Conservation (phyloP, 2,888 invertebrate species). For the Melanostoma scalare region DNA sequence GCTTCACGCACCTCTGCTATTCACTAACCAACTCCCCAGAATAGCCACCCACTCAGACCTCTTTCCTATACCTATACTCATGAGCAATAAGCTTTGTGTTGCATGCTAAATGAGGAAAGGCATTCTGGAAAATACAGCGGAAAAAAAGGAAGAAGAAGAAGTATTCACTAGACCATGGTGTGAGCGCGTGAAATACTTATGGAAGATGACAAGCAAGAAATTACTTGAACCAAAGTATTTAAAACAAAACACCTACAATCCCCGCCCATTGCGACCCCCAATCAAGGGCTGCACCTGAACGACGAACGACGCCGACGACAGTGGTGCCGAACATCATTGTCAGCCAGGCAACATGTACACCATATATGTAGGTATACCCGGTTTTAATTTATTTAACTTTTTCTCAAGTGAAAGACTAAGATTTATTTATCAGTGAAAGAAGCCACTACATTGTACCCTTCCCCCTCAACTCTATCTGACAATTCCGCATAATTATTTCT, state of each 20-base stretch:
- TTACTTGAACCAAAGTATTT: conserved; percentile 69
- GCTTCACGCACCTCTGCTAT: conserved; percentile 63
- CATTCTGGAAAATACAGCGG: background rate
- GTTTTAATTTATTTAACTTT: conserved; percentile 71
- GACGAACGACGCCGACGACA: conserved; percentile 11
- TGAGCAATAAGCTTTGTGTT: conserved; percentile 5
- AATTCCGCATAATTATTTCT: conserved; percentile 72
- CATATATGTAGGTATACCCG: conserved; percentile 17
- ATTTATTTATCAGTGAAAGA: conserved; percentile 65
- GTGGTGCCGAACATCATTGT: conserved; percentile 47
- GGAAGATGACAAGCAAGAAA: conserved; percentile 70
- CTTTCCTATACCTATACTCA: background rate
- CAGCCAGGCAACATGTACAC: conserved; percentile 12
- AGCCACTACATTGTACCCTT: conserved; percentile 7
- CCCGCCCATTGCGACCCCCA: conserved; percentile 14
- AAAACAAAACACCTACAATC: conserved; percentile 58
- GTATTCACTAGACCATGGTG: background rate
- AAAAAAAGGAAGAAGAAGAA: conserved; percentile 26
- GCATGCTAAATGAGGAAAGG: conserved; percentile 34
- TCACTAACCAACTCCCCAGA: conserved; percentile 6
- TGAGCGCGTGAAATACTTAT: conserved; percentile 29
- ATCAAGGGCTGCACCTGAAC: conserved; percentile 50
- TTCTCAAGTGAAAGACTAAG: conserved; percentile 72
- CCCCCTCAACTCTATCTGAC: conserved; percentile 48
- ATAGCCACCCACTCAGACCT: background rate